Evolutionary conservation across 2,797 vertebrate genomes (phyloP), one percentile per base, ranked within the genome.

Genomic region (Luscinia luscinia): DNA sequence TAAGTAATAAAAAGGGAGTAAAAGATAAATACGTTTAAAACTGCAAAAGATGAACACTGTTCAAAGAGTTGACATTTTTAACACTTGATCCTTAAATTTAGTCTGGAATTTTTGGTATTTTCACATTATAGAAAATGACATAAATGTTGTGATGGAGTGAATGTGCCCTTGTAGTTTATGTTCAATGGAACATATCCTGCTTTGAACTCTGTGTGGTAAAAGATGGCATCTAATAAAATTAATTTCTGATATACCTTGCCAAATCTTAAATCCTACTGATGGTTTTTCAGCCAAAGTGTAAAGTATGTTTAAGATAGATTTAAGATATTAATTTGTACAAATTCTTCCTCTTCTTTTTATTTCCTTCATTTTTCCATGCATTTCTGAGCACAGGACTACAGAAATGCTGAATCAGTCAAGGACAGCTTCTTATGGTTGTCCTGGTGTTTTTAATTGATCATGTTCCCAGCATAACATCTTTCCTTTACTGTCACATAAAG

Each of bases 1-100:
- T 84, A 74, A 88, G 48, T 73, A 84, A 76, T 67, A 67, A 62
- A 90, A 88, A 61, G 6, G 9, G 20, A 82, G 26, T 68, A 64
- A 86, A 81, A 57, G 23, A 66, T 59, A 61, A 90, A 88, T 72
- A 36, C 7, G 76, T 54, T 69, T 84, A 87, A 70, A 78, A 79
- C 22, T 67, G 34, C 27, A 76, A 61, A 94, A 77, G 9, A 40
- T 58, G 32, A 81, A 59, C 13, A 19, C 15, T 75, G 13, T 61
- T 92, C 18, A 64, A 81, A 57, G 82, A 80, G 15, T 28, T 90
- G 74, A 80, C 59, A 70, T 87, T 89, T 93, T 84, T 26, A 91
- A 70, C 16, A 82, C 18, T 49, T 11, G 11, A 34, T 61, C 41
- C 34, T 93, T 84, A 91, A 67, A 79, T 76, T 75, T 76, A 51